Evolutionary conservation across 2,113 vertebrate genomes (phyloP).

Genomic region (Podarcis muralis): DNA sequence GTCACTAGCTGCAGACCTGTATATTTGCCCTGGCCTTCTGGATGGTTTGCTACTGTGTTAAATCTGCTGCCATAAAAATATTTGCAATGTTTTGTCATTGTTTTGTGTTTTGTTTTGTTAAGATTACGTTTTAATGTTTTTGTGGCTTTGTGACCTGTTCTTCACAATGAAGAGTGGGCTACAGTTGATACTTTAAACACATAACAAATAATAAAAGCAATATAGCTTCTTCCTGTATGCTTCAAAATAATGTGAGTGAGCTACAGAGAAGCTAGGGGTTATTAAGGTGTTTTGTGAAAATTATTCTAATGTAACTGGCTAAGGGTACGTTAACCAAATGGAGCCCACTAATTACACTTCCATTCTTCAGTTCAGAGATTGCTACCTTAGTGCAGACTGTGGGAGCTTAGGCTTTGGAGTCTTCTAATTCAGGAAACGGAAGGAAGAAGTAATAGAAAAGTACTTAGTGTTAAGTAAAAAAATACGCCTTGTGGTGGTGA

Average conservation of each 20-base stretch:
- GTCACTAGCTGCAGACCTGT: too few species aligned
- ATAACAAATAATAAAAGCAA: not conserved
- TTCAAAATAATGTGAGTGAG: slow-evolving; percentile 60
- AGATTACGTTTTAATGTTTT: too few species aligned
- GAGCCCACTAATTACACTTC: not conserved
- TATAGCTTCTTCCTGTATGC: slow-evolving; percentile 53
- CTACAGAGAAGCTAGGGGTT: slow-evolving; percentile 63
- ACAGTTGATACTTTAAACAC: too few species aligned
- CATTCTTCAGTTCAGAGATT: slow-evolving; percentile 20
- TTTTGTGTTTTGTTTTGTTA: too few species aligned
- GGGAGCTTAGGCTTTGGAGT: not conserved
- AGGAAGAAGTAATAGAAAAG: not conserved
- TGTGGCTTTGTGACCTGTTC: too few species aligned
- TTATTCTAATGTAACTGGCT: slow-evolving; percentile 22
- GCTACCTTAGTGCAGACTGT: slow-evolving; percentile 27
- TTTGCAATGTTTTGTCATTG: too few species aligned
- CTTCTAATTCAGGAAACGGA: slow-evolving; percentile 23
- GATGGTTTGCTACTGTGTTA: too few species aligned
- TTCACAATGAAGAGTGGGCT: too few species aligned
- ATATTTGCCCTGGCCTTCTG: too few species aligned
- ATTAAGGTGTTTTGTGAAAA: slow-evolving; percentile 40
- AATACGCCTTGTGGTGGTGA: not conserved
- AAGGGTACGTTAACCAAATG: slow-evolving; percentile 54
- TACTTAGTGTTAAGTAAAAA: not conserved
- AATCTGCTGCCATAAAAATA: too few species aligned